phyloP scores from a whole-genome alignment of 2,797 vertebrate species.

The Fringilla coelebs region DNA sequence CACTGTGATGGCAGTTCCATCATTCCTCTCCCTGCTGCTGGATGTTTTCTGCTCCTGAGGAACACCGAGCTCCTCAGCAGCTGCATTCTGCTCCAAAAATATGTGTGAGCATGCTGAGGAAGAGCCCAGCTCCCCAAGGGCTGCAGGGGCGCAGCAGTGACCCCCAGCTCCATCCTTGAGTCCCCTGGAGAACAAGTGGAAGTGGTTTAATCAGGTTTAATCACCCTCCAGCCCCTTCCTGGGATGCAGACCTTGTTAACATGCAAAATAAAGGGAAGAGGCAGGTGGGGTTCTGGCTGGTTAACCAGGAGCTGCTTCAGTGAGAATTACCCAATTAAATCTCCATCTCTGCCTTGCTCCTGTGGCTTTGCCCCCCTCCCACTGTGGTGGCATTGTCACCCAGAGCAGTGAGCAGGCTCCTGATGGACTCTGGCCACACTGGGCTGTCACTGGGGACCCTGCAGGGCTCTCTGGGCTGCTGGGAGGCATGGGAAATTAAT shows the following conservation, averaged over 20 bases:
- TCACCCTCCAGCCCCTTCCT: neutral
- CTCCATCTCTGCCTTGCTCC: neutral
- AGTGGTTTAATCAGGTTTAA: neutral
- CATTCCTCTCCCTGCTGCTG: neutral
- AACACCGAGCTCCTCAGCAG: neutral
- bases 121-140: neutral
- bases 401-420: conserved; percentile 10
- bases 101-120: neutral
- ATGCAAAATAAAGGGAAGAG: conserved; percentile 66
- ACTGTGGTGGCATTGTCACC: neutral
- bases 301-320: conserved; percentile 63
- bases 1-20: neutral
- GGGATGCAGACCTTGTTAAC: conserved; percentile 50
- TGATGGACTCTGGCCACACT: neutral
- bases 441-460: neutral
- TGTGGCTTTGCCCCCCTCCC: neutral
- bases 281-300: conserved; percentile 68
- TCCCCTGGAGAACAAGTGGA: neutral
- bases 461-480: neutral
- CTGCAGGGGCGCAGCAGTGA: neutral
- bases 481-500: neutral
- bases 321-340: conserved; percentile 71
- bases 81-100: neutral
- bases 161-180: neutral
- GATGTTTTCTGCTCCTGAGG: fast-evolving